Base-by-base conservation (phyloP, 2,888 invertebrate genomes). In the Megamerina dolium region DNA sequence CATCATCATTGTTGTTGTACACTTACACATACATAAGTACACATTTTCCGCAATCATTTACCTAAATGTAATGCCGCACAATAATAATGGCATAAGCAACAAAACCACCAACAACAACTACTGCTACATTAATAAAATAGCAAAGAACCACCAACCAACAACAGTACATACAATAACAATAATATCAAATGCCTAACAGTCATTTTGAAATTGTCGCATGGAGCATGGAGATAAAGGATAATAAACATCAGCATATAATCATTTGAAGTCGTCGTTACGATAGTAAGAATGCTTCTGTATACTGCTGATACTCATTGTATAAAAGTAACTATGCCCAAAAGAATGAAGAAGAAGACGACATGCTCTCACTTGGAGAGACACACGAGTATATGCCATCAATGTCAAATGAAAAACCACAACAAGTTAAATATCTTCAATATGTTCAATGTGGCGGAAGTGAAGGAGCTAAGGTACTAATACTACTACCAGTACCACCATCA, bases 11-110 rank as follows among this genome's bases (percentile, higher is more conserved):
- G n/a, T n/a, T n/a, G n/a, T n/a, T n/a, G n/a, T n/a, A n/a, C n/a
- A n/a, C n/a, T n/a, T n/a, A n/a, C n/a, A n/a, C 9, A 14, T 32
- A 14, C 17, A 32, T 13, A 3, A 16, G n/a, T 35, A 18, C 18
- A 19, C 21, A n/a, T 13, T 39, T 39, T 19, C 40, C 33, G 21
- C 44, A 33, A 23, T 44, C 44, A 39, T 39, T 43, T 38, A n/a
- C n/a, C n/a, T n/a, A 39, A 39, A 34, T 44, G 35, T 29, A 34
- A 39, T 27, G 30, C 23, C 23, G 21, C 20, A 17, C 29, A 33
- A 21, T 38, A 27, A 21, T 20, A 30, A 29, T 3, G 2, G 29
- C 23, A 23, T 12, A 23, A 23, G 5, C 23, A 31, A 14, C 27
- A 20, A 21, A 16, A 32, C 2, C 30, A 20, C 10, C 10, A 39